phyloP scores from a whole-genome alignment of 2,113 vertebrate genomes.

The Garra rufa region DNA sequence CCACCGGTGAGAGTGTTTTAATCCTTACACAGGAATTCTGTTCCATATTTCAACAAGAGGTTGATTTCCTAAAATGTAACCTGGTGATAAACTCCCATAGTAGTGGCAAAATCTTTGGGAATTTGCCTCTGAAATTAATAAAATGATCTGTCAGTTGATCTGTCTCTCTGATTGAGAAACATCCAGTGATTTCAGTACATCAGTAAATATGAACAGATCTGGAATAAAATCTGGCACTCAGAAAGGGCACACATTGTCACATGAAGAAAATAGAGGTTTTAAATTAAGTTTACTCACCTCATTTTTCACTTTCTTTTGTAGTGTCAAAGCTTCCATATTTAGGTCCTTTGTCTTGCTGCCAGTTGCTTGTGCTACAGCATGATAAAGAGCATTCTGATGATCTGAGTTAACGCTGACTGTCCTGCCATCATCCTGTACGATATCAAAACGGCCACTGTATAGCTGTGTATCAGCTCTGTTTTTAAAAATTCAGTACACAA shows the following conservation, averaged over 20 bases:
- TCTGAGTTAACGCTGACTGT: constrained; percentile 17
- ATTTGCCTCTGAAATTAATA: neutral
- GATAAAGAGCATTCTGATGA: constrained; percentile 36
- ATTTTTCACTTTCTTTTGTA: constrained; percentile 37
- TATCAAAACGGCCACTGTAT: constrained; percentile 39
- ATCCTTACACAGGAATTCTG: too few species aligned
- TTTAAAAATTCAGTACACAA: neutral
- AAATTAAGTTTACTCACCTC: constrained; percentile 24
- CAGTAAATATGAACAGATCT: too few species aligned
- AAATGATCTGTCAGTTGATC: neutral
- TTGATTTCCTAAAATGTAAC: too few species aligned
- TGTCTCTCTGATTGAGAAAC: too few species aligned
- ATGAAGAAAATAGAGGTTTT: neutral
- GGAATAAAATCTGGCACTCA: neutral
- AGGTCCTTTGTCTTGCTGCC: neutral
- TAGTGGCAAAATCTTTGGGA: too few species aligned
- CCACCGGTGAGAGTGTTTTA: too few species aligned
- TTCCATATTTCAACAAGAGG: too few species aligned
- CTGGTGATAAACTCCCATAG: too few species aligned
- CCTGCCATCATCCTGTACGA: constrained; percentile 35
- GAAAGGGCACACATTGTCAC: neutral
- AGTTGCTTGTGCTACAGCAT: constrained; percentile 44
- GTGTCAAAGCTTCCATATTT: neutral
- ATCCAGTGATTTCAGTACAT: too few species aligned
- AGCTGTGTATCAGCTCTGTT: constrained; percentile 1